A percentile compares a stretch with the other conserved stretches of the same genome.
phyloP scores from a whole-genome alignment of 2,888 invertebrate genomes.

The Leucoptera coffeella region DNA sequence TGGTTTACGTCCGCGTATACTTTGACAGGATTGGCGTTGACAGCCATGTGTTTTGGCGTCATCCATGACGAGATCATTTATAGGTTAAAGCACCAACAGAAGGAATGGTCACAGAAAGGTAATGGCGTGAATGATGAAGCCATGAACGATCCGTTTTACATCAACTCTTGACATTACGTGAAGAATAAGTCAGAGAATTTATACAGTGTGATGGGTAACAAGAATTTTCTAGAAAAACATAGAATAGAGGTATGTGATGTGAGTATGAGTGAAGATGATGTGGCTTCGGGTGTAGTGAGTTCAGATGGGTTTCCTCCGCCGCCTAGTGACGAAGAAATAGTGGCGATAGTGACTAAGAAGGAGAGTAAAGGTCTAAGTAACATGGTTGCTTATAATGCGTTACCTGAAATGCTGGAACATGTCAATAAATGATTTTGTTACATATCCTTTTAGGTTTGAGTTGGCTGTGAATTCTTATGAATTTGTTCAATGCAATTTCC shows the following conservation, averaged over 20 bases:
- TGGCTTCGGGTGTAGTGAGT: conserved; percentile 20
- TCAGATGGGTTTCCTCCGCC: conserved; percentile 32
- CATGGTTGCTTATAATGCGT: conserved; percentile 46
- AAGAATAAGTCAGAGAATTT: conserved; percentile 49
- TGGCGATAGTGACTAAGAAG: conserved; percentile 45
- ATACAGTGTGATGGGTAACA: conserved; percentile 53
- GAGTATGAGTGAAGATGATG: conserved; percentile 45
- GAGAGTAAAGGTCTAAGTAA: conserved; percentile 41
- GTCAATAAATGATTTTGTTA: conserved; percentile 17
- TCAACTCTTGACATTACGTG: conserved; percentile 66
- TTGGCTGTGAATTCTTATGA: no score
- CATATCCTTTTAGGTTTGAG: no score
- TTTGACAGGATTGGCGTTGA: conserved; percentile 78
- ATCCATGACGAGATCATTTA: conserved; percentile 85
- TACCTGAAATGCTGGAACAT: conserved; percentile 46
- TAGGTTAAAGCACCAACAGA: conserved; percentile 67
- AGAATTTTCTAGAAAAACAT: conserved; percentile 30
- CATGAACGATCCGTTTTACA: conserved; percentile 59
- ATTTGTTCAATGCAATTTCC: no score
- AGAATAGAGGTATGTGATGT: conserved; percentile 42
- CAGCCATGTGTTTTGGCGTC: conserved; percentile 88
- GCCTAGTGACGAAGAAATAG: conserved; percentile 37
- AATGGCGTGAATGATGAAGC: conserved; percentile 63
- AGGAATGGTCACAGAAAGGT: conserved; percentile 55
- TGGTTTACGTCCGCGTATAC: conserved; percentile 89